Evolutionary conservation across 2,113 vertebrate genomes (phyloP).

Genomic region (Lamprotornis superbus): DNA sequence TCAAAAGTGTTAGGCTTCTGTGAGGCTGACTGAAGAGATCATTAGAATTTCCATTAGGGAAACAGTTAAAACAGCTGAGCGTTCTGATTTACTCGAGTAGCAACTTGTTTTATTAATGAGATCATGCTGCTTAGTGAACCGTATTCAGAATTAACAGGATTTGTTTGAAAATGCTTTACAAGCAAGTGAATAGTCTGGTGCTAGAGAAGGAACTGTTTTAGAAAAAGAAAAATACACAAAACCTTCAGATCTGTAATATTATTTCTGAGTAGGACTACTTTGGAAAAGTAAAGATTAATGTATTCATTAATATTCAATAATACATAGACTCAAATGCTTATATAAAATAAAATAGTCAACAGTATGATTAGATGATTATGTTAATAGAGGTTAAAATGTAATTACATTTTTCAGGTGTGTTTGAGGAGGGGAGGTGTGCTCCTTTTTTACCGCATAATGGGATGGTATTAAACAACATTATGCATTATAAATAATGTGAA

Average conservation of each 20-base stretch:
- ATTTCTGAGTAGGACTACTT: not conserved
- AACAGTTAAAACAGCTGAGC: constrained; percentile 41
- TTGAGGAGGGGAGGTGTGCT: not conserved
- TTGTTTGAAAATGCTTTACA: constrained; percentile 49
- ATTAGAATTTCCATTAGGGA: constrained; percentile 45
- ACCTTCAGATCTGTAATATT: not conserved
- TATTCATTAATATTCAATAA: constrained; percentile 37
- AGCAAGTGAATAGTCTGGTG: constrained; percentile 27
- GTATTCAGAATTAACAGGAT: constrained; percentile 59
- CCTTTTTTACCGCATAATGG: not conserved
- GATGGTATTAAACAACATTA: not conserved
- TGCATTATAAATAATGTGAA: not conserved
- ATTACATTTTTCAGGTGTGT: not conserved
- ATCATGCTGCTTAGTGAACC: constrained; percentile 47
- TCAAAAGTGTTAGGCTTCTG: not conserved
- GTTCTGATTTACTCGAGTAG: constrained; percentile 57
- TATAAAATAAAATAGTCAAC: constrained; percentile 30
- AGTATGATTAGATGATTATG: constrained; percentile 14
- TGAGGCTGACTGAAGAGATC: constrained; percentile 15
- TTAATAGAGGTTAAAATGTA: constrained; percentile 21
- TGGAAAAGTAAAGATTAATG: constrained; percentile 17
- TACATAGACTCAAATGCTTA: not conserved
- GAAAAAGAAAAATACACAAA: not conserved
- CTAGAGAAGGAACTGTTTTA: constrained; percentile 16
- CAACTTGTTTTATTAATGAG: constrained; percentile 47